phyloP scores from a whole-genome alignment of 2,888 invertebrate genomes.

The Microctonus hyperodae region DNA sequence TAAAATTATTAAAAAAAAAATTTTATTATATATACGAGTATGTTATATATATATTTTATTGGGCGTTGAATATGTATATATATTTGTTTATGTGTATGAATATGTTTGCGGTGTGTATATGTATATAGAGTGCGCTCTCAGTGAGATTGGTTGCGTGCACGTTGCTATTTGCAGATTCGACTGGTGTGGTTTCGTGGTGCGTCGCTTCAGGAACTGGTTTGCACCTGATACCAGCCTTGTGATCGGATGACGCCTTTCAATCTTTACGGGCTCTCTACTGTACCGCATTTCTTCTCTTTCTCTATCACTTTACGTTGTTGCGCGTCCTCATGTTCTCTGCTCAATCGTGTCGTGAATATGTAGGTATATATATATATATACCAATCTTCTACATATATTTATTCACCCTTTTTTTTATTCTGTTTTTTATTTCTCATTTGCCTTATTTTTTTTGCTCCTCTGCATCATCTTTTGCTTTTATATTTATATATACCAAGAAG shows the following conservation, averaged over 20 bases:
- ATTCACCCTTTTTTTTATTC: not conserved
- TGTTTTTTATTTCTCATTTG: not conserved
- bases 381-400: not conserved
- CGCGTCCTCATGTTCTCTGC: slow-evolving; percentile 17
- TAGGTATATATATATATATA: too few species aligned
- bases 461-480: not conserved
- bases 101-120: not conserved
- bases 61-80: too few species aligned
- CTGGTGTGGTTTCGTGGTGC: slow-evolving; percentile 40
- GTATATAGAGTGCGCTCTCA: not conserved
- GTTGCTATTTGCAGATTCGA: slow-evolving; percentile 51
- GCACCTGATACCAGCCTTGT: slow-evolving; percentile 60
- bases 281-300: slow-evolving; percentile 27
- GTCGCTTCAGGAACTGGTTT: slow-evolving; percentile 55
- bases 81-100: not conserved
- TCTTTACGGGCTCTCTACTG: slow-evolving; percentile 40
- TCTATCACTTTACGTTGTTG: not conserved
- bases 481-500: not conserved
- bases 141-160: slow-evolving; percentile 42
- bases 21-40: too few species aligned
- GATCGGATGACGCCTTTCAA: slow-evolving; percentile 62
- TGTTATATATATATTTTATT: too few species aligned
- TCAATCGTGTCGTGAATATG: not conserved
- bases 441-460: too few species aligned
- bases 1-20: too few species aligned